Percentiles rank a stretch among this genome's conserved stretches.
Evolutionary conservation across 2,888 invertebrate genomes (phyloP).

Genomic region (Clitarchus hookeri): DNA sequence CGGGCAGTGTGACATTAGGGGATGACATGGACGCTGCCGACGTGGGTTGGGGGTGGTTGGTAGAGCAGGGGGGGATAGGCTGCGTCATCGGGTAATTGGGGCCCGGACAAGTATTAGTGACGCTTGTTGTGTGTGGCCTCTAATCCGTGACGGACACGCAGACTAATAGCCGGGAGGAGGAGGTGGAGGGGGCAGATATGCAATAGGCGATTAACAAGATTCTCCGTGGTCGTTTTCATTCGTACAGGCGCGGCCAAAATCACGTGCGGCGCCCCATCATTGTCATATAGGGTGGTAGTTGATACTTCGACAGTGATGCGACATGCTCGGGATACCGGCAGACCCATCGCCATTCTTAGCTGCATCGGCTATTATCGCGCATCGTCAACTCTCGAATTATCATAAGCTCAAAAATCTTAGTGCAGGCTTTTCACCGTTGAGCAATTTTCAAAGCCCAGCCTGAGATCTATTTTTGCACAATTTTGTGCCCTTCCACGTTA

Average conservation of each 20-base stretch:
- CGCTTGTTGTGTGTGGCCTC: neutral
- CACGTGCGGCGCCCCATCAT: neutral
- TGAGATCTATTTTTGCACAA: no score
- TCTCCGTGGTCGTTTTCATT: neutral
- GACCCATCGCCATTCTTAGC: no score
- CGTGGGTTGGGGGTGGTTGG: neutral
- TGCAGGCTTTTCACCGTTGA: no score
- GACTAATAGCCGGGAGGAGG: neutral
- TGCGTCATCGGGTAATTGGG: neutral
- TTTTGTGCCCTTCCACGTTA: no score
- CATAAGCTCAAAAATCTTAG: no score
- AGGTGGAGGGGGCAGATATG: neutral
- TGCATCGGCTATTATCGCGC: no score
- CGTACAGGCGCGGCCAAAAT: neutral
- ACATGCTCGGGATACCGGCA: no score
- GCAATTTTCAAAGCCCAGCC: no score
- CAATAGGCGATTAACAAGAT: conserved; percentile 14
- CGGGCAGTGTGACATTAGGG: conserved; percentile 7
- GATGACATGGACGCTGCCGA: neutral
- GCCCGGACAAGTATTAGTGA: neutral
- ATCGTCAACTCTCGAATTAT: no score
- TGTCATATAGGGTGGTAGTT: no score
- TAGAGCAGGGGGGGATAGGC: neutral
- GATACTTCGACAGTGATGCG: no score
- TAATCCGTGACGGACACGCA: neutral